These are phyloP conservation scores for Allacma fusca DNA, from an alignment of 2,888 invertebrate species.

Conservation along the genomic window DNA sequence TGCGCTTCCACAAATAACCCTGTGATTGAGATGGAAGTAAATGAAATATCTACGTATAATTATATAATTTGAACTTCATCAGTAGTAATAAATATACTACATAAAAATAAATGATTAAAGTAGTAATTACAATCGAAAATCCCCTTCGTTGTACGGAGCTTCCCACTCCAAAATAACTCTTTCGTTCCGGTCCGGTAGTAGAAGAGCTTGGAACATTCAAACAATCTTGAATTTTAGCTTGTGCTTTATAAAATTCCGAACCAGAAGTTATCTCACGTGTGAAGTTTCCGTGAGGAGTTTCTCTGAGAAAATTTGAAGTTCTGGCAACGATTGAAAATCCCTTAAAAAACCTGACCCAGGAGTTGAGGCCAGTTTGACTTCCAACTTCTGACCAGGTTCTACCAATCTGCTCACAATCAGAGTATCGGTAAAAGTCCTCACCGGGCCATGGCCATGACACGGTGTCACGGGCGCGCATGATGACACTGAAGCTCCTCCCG, in stretches of 20 bases:
- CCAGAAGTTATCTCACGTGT: not conserved
- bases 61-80: too few relatives aligned
- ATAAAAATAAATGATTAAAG: too few relatives aligned
- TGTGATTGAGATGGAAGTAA: too few relatives aligned
- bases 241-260: not conserved
- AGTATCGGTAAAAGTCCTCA: constrained; percentile 57
- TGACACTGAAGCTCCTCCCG: too few relatives aligned
- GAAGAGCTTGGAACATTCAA: too few relatives aligned
- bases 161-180: constrained; percentile 25
- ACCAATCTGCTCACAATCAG: constrained; percentile 40
- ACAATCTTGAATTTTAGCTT: too few relatives aligned
- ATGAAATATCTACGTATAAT: too few relatives aligned
- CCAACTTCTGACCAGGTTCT: constrained; percentile 66
- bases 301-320: not conserved
- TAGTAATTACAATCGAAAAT: too few relatives aligned
- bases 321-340: constrained; percentile 68
- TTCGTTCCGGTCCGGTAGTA: not conserved
- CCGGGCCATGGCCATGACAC: constrained; percentile 59
- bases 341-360: constrained; percentile 68
- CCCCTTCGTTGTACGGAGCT: constrained; percentile 18
- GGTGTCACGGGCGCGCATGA: constrained; percentile 61
- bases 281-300: not conserved
- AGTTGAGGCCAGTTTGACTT: constrained; percentile 69
- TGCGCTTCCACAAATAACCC: too few relatives aligned
- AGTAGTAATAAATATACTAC: too few relatives aligned